Percentiles rank a stretch among this genome's conserved stretches.
Conservation (phyloP, 2,797 vertebrate species). For the Smutsia gigantea region DNA sequence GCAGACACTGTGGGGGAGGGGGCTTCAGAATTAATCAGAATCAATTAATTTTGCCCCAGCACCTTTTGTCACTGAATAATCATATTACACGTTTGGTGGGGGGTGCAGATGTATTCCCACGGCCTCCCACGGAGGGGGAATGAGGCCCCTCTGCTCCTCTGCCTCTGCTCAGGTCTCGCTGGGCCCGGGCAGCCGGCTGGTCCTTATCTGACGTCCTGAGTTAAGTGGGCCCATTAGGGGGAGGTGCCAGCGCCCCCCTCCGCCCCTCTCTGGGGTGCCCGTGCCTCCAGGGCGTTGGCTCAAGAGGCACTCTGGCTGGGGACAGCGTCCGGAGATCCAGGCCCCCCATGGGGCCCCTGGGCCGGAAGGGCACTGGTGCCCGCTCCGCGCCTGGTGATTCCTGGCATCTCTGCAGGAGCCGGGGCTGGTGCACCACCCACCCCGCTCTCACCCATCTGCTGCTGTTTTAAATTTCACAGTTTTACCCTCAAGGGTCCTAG, state of each 20-base stretch:
- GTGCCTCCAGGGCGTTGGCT: not conserved
- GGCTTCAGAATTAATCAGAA: not conserved
- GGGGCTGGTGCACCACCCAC: accelerated
- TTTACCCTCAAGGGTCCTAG: accelerated
- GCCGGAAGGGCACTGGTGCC: no score
- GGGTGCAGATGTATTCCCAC: accelerated
- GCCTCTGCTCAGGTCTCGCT: no score
- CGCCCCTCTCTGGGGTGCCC: accelerated
- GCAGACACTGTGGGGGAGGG: not conserved
- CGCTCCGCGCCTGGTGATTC: accelerated
- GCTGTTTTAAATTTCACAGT: accelerated
- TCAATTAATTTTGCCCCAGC: not conserved
- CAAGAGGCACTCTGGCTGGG: not conserved
- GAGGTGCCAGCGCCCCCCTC: no score
- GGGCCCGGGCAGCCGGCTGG: not conserved
- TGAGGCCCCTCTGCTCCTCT: accelerated
- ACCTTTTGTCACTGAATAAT: not conserved
- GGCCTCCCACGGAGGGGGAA: accelerated
- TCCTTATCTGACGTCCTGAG: accelerated
- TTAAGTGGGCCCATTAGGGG: accelerated
- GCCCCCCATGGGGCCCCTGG: no score
- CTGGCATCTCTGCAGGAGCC: accelerated
- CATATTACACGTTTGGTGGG: accelerated
- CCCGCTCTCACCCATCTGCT: accelerated
- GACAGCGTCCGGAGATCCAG: accelerated